Conservation (phyloP, 2,797 vertebrate genomes). For the Syndactyla subalaris region DNA sequence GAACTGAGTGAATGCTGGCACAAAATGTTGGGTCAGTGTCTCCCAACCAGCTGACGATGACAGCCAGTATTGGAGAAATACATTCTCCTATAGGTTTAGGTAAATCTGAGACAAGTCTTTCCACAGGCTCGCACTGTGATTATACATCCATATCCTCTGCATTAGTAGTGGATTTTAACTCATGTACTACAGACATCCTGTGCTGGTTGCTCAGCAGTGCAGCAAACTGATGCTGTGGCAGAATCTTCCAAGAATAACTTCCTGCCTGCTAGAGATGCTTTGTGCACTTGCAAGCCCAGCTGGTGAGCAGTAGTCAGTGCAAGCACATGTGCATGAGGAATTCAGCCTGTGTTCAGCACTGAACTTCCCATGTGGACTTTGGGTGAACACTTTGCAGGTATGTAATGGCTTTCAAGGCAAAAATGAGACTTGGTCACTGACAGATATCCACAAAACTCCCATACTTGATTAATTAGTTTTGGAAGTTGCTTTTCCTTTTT, state of each 20-base stretch:
- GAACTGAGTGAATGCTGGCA: not conserved
- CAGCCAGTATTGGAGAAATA: not conserved
- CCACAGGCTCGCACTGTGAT: not conserved
- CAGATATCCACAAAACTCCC: not conserved
- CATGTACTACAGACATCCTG: accelerated
- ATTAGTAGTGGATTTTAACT: not conserved
- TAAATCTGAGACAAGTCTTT: not conserved
- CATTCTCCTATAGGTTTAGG: not conserved
- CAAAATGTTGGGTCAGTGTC: not conserved
- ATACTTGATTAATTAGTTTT: not conserved
- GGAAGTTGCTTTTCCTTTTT: not conserved
- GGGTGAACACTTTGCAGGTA: not conserved
- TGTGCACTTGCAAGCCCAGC: not conserved
- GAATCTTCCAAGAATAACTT: not conserved
- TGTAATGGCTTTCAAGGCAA: not conserved
- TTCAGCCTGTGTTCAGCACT: not conserved
- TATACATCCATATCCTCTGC: accelerated
- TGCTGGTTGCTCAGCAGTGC: not conserved
- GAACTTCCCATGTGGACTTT: not conserved
- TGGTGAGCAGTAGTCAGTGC: not conserved
- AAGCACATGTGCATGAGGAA: accelerated
- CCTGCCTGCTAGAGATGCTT: not conserved
- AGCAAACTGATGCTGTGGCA: not conserved
- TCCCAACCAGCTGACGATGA: not conserved
- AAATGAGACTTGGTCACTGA: not conserved